Percentiles rank a stretch among this genome's conserved stretches.
Evolutionary conservation across 2,113 vertebrate genomes (phyloP).

Genomic region (Hylia prasina): DNA sequence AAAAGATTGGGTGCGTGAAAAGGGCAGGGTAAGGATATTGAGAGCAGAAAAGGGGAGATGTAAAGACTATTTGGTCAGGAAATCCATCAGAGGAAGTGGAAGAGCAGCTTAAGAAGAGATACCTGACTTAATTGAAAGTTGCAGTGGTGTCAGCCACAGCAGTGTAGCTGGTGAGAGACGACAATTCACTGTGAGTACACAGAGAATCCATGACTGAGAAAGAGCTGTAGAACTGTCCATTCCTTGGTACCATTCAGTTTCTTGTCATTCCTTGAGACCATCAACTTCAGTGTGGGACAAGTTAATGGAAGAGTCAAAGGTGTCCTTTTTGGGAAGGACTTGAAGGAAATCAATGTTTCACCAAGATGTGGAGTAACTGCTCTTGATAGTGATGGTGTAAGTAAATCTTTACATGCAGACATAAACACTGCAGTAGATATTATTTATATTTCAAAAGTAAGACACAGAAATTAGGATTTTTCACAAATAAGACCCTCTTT

Average conservation of each 20-base stretch:
- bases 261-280: neutral
- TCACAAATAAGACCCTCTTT: neutral
- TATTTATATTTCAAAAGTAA: neutral
- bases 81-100: neutral
- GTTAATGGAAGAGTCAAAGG: neutral
- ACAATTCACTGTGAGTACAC: neutral
- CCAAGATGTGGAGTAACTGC: neutral
- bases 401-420: neutral
- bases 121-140: neutral
- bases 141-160: neutral
- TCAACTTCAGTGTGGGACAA: neutral
- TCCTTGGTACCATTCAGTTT: neutral
- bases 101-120: neutral
- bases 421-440: neutral
- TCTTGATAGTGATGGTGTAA: neutral
- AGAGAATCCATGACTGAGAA: neutral
- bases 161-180: neutral
- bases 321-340: neutral
- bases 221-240: accelerated
- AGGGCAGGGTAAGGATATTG: neutral
- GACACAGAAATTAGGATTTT: neutral
- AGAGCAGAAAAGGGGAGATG: neutral
- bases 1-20: neutral
- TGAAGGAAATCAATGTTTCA: neutral
- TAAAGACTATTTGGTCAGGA: neutral